Percentiles rank a stretch among this genome's conserved stretches.
These are phyloP conservation scores for Pteropus rufus DNA, from an alignment of 2,797 vertebrate species.

Conservation along the genomic window DNA sequence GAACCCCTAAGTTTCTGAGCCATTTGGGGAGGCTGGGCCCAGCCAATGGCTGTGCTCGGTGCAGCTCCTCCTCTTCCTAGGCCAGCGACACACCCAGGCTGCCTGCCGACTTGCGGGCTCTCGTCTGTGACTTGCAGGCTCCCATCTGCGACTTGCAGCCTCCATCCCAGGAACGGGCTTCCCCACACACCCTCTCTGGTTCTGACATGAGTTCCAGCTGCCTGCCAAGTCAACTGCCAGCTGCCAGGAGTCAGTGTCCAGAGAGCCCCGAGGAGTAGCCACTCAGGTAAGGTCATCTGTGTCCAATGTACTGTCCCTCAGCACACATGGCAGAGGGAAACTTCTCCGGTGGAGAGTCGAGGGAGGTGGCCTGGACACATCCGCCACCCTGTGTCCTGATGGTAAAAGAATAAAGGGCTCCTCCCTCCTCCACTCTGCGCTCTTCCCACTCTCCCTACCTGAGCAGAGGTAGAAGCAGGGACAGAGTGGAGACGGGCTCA, in stretches of 20 bases:
- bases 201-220: constrained; percentile 30
- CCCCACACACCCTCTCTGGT: background rate
- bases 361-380: background rate
- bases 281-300: constrained; percentile 52
- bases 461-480: background rate
- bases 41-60: constrained; percentile 37
- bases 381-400: background rate
- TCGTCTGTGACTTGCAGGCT: background rate
- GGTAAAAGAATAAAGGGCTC: background rate
- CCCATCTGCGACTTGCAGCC: background rate
- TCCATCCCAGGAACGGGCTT: background rate
- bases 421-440: background rate
- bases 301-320: background rate
- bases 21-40: background rate
- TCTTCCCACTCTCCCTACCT: background rate
- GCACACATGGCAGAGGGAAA: background rate
- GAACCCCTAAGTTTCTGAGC: background rate
- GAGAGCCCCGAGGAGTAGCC: background rate
- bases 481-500: background rate
- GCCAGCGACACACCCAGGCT: background rate
- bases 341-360: background rate
- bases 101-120: background rate
- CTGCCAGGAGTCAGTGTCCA: background rate
- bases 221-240: background rate
- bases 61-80: constrained; percentile 6